phyloP scores from a whole-genome alignment of 2,888 invertebrate species.

The Hetaerina titia region DNA sequence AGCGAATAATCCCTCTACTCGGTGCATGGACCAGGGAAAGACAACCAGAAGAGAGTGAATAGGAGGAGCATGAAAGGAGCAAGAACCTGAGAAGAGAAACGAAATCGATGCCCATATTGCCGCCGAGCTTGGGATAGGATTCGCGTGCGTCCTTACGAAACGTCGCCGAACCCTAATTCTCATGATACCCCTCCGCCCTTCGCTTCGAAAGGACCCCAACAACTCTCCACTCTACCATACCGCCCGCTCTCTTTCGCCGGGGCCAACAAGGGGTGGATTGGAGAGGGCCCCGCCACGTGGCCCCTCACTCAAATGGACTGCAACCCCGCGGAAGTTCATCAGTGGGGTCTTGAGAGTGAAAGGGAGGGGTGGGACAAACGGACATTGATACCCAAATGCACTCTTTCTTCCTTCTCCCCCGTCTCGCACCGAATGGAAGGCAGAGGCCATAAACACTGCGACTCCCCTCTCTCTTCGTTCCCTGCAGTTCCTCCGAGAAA shows the following conservation, averaged over 20 bases:
- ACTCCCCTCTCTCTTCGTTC: neutral
- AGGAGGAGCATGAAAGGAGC: no score
- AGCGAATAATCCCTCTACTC: no score
- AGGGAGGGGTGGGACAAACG: neutral
- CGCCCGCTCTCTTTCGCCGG: neutral
- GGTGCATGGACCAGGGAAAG: no score
- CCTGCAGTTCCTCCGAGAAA: no score
- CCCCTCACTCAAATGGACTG: neutral
- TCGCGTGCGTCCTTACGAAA: neutral
- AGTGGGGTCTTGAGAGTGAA: conserved; percentile 14
- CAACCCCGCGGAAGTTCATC: conserved; percentile 32
- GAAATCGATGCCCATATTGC: neutral
- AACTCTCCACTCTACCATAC: neutral
- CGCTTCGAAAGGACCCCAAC: neutral
- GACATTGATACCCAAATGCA: conserved; percentile 64
- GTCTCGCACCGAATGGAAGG: neutral
- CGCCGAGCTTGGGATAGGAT: neutral
- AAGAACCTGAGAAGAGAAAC: neutral
- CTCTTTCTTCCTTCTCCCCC: conserved; percentile 11
- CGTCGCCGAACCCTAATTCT: neutral
- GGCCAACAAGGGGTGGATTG: neutral
- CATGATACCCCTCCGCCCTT: neutral
- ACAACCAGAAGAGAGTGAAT: no score
- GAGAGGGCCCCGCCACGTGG: conserved; percentile 33
- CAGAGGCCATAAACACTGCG: conserved; percentile 26